These are phyloP conservation scores for Girardinus metallicus DNA, from an alignment of 2,797 vertebrate genomes.

Conservation along the genomic window DNA sequence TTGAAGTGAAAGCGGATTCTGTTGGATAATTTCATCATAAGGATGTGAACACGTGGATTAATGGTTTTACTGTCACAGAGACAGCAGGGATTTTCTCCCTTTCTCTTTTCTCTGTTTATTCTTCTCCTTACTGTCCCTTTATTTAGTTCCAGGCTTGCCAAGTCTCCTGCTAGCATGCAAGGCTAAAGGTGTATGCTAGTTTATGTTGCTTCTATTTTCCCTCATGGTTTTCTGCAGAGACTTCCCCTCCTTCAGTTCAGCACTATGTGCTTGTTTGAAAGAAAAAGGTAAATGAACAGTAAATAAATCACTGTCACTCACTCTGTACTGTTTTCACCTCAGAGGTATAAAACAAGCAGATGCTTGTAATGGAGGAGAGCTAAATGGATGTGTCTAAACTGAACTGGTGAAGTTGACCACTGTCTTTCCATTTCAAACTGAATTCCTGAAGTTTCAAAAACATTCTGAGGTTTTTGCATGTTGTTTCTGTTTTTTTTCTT, in stretches of 20 bases:
- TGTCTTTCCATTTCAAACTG: neutral
- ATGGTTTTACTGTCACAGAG: conserved; percentile 63
- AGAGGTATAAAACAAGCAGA: neutral
- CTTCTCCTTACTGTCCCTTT: conserved; percentile 13
- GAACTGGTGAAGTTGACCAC: neutral
- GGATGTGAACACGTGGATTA: conserved; percentile 65
- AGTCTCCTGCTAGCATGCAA: neutral
- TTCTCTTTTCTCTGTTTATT: conserved; percentile 15
- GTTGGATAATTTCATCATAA: conserved; percentile 62
- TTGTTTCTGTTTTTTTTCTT: neutral
- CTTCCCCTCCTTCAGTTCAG: neutral
- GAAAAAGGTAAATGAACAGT: neutral
- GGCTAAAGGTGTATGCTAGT: neutral
- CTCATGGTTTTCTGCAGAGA: neutral
- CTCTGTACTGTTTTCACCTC: neutral
- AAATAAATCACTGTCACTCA: neutral
- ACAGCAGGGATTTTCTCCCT: conserved; percentile 47
- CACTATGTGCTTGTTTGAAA: neutral
- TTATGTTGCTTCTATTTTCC: neutral
- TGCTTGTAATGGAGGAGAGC: neutral
- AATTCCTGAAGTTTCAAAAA: neutral
- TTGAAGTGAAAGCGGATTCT: conserved; percentile 41
- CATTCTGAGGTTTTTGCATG: neutral
- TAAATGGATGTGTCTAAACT: neutral
- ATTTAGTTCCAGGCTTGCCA: conserved; percentile 23